Evolutionary conservation across 2,113 vertebrate genomes (phyloP), one percentile per base, ranked within the genome.

Genomic region (Sapayoa aenigma): DNA sequence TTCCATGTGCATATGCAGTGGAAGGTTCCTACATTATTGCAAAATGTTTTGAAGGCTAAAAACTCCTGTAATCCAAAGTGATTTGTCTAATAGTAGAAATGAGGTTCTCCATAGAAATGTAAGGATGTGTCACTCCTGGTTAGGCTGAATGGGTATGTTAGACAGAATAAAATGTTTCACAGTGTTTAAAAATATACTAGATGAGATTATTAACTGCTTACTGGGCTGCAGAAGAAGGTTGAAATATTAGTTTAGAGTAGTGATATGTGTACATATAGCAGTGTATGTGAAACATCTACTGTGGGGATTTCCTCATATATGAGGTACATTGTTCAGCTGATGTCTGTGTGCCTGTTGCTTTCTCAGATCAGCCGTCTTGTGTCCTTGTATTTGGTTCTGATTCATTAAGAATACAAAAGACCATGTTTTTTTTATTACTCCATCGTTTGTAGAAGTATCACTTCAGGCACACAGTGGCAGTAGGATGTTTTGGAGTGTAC

Each of bases 321-420:
- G 83, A 84, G 82, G n/a, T 71, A n/a, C 25, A 18, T 78, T 39
- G 62, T 87, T 68, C 37, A 42, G 4, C 56, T 84, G 37, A 68
- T 58, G 30, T 47, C 50, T 63, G 11, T 28, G 24, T 68, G 31
- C 28, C 53, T 87, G 52, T 78, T 90, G 47, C 60, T 90, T 67
- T 94, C 85, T 86, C 47, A 81, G 47, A 35, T 67, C 72, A 63
- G 31, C 75, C 33, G 3, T 50, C 56, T 44, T 28, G 5, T 87
- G 84, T 87, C 63, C 60, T 55, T 44, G 41, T 73, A 6, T 84
- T 71, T 71, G 68, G 35, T 63, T 94, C 75, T 90, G 69, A 95
- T 68, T 80, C 76, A 92, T 77, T 62, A 81, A 90, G 94, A 89
- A 71, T 27, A 74, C 84, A 75, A 74, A 91, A 75, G 82, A 86